phyloP scores from a whole-genome alignment of 2,113 vertebrate species.

The Rhynchomys soricoides region DNA sequence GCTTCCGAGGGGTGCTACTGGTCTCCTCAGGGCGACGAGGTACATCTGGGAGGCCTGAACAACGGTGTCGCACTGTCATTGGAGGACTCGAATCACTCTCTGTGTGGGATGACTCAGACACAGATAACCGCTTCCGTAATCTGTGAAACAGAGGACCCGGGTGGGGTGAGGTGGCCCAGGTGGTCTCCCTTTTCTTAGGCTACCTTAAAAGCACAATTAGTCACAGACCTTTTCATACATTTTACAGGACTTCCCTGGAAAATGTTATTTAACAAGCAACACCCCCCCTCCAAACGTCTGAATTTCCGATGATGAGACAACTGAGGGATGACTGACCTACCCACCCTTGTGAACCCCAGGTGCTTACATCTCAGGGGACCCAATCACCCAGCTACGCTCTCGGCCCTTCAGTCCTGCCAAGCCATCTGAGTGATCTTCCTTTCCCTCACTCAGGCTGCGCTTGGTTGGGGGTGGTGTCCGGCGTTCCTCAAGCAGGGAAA shows the following conservation, averaged over 20 bases:
- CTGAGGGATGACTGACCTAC: neutral
- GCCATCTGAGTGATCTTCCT: constrained; percentile 91
- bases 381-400: constrained; percentile 95
- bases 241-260: neutral
- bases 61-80: constrained; percentile 92
- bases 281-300: neutral
- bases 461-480: constrained; percentile 93
- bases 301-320: neutral
- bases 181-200: neutral
- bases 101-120: constrained; percentile 97
- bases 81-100: constrained; percentile 98
- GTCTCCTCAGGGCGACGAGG: constrained; percentile 93
- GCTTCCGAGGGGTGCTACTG: constrained; percentile 79
- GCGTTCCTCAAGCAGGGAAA: constrained; percentile 95
- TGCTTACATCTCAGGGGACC: constrained; percentile 96
- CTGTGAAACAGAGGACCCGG: constrained; percentile 78
- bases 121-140: constrained; percentile 94
- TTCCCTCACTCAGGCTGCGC: constrained; percentile 97
- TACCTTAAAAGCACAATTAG: neutral
- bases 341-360: neutral
- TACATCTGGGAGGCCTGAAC: constrained; percentile 94
- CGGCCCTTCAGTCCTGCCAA: constrained; percentile 91
- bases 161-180: neutral
- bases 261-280: neutral
- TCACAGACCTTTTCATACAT: neutral